These are phyloP conservation scores for Sebastes elongatus DNA, from an alignment of 2,797 vertebrate species.

Conservation along the genomic window DNA sequence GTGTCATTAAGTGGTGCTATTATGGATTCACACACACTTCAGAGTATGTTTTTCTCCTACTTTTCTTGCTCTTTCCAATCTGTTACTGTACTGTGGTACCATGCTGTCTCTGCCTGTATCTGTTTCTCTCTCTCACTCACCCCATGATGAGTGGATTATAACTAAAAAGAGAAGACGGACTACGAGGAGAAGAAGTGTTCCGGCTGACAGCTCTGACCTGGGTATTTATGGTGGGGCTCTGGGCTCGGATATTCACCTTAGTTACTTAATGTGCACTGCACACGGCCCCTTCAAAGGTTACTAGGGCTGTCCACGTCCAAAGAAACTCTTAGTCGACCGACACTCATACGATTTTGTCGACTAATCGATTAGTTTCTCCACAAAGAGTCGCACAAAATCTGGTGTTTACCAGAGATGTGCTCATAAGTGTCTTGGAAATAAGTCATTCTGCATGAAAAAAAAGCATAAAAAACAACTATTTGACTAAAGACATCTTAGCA, in stretches of 20 bases:
- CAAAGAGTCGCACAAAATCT: no score
- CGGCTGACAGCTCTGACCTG: slow-evolving; percentile 74
- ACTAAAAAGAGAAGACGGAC: slow-evolving; percentile 58
- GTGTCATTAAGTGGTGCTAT: slow-evolving; percentile 92
- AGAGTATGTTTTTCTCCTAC: slow-evolving; percentile 71
- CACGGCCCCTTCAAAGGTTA: slow-evolving; percentile 37
- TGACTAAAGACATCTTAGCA: no score
- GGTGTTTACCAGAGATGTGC: no score
- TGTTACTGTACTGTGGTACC: slow-evolving; percentile 49
- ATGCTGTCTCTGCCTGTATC: slow-evolving; percentile 34
- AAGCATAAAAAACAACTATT: no score
- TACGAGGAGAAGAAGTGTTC: slow-evolving; percentile 58
- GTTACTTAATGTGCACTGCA: slow-evolving; percentile 50
- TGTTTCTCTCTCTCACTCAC: slow-evolving; percentile 27
- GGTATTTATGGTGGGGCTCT: slow-evolving; percentile 70
- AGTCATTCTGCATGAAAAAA: no score
- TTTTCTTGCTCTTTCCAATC: slow-evolving; percentile 57
- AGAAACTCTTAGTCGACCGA: no score
- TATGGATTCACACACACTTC: slow-evolving; percentile 88
- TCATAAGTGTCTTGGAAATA: no score
- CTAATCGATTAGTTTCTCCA: no score
- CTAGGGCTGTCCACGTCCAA: no score
- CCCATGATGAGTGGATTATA: slow-evolving; percentile 69
- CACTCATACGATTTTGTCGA: no score
- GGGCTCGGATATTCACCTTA: slow-evolving; percentile 60